Percentiles rank a stretch among this genome's conserved stretches.
phyloP scores from a whole-genome alignment of 2,797 vertebrate species.

The Picus viridis region DNA sequence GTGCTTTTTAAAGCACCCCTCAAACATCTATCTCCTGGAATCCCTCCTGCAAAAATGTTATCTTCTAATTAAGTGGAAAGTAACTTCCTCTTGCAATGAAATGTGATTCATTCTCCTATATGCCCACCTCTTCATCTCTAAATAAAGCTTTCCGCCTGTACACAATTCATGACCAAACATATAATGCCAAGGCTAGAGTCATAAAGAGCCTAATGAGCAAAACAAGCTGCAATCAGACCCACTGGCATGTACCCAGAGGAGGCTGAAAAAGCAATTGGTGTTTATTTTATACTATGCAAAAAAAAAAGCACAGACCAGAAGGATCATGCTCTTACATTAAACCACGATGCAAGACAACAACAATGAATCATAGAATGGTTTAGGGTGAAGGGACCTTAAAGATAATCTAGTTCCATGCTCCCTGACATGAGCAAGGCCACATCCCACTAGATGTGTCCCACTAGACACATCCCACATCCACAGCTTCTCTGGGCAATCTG shows the following conservation, averaged over 20 bases:
- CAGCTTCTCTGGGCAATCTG: too few relatives aligned
- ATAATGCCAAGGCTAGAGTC: not conserved
- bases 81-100: not conserved
- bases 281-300: not conserved
- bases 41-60: not conserved
- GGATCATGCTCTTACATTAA: not conserved
- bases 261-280: not conserved
- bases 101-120: not conserved
- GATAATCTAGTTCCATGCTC: too few relatives aligned
- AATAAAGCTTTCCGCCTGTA: not conserved
- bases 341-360: not conserved
- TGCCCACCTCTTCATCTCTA: not conserved
- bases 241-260: not conserved
- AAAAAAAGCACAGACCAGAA: not conserved
- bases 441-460: too few relatives aligned
- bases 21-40: not conserved
- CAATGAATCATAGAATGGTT: not conserved
- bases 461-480: too few relatives aligned
- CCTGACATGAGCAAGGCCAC: too few relatives aligned
- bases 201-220: not conserved
- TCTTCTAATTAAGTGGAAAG: constrained; percentile 30
- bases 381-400: too few relatives aligned
- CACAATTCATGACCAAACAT: not conserved
- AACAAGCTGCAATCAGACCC: not conserved
- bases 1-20: not conserved